These are phyloP conservation scores for Aporophyla lueneburgensis DNA, from an alignment of 2,888 invertebrate species.

Conservation along the genomic window DNA sequence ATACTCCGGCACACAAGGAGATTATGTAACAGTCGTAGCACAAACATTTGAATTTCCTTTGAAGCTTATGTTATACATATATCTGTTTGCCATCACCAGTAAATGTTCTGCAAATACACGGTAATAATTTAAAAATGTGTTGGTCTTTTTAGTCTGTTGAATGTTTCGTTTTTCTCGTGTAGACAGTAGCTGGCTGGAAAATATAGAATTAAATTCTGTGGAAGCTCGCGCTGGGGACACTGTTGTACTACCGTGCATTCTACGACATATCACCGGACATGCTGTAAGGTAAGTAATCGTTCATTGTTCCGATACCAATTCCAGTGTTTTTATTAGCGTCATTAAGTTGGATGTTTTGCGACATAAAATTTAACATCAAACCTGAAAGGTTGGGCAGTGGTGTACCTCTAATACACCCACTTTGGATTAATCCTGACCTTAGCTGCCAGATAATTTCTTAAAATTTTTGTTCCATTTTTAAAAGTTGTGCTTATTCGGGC, in stretches of 20 bases:
- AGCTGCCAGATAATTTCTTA: neutral
- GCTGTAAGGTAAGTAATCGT: conserved; percentile 80
- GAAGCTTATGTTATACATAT: neutral
- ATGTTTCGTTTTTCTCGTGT: conserved; percentile 47
- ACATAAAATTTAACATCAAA: no score
- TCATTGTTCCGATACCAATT: neutral
- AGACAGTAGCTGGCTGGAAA: conserved; percentile 89
- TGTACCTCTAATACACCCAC: no score
- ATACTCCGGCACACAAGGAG: neutral
- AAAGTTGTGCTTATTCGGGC: neutral
- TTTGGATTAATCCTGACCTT: no score
- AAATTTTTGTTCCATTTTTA: neutral
- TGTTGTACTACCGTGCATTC: conserved; percentile 83
- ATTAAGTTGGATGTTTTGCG: neutral
- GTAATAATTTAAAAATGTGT: conserved; percentile 8
- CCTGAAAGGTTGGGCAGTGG: neutral
- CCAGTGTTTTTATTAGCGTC: neutral
- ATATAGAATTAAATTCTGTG: conserved; percentile 84
- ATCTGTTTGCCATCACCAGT: neutral
- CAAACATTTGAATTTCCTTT: conserved; percentile 3
- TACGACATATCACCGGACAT: conserved; percentile 82
- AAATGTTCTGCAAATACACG: neutral
- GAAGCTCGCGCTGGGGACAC: conserved; percentile 84
- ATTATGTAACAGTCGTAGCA: neutral
- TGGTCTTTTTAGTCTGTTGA: neutral